Evolutionary conservation across 2,113 vertebrate genomes (phyloP), one percentile per base, ranked within the genome.

Genomic region (Poeciliopsis turrubarensis): DNA sequence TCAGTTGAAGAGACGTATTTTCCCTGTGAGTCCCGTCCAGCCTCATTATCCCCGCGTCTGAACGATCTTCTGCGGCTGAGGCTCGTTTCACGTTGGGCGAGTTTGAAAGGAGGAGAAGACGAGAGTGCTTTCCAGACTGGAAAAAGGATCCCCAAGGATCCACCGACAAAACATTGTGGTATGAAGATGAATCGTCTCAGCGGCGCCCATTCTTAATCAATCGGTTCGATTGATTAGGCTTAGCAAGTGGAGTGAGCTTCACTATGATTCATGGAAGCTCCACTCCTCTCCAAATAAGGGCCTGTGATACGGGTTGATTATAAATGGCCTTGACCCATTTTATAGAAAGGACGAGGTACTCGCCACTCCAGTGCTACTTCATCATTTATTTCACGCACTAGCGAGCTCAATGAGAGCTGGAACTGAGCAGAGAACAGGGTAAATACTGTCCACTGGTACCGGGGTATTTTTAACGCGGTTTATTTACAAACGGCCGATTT

Each of bases 291-390:
- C 30, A 62, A 75, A 66, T 34, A 65, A 68, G 32, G 65, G 2
- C 51, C 71, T 26, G 65, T 30, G 19, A 71, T 74, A 57, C 62
- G 60, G 75, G n/a, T 71, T 81, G 61, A 86, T 91, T 86, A 84
- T 80, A 85, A 83, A 93, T 85, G 86, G 80, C 77, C 82, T 68
- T 89, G 89, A 86, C 86, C 90, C 8, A 69, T 71, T 92, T 88
- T 60, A 67, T 66, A 70, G 75, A 78, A 82, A 78, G 75, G 74
- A 86, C 60, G 65, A 80, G 75, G 81, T 80, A 77, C 76, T 86
- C 47, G 76, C 41, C 70, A 70, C 77, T 79, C 73, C 79, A 60
- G 65, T 47, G 60, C 72, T 70, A 87, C 87, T 91, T 91, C 69
- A 91, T 90, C 87, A 81, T 87, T 71, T 29, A 73, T 70, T 76